Evolutionary conservation across 2,797 vertebrate species (phyloP), one percentile per base, ranked within the genome.

Genomic region (Helostoma temminkii): DNA sequence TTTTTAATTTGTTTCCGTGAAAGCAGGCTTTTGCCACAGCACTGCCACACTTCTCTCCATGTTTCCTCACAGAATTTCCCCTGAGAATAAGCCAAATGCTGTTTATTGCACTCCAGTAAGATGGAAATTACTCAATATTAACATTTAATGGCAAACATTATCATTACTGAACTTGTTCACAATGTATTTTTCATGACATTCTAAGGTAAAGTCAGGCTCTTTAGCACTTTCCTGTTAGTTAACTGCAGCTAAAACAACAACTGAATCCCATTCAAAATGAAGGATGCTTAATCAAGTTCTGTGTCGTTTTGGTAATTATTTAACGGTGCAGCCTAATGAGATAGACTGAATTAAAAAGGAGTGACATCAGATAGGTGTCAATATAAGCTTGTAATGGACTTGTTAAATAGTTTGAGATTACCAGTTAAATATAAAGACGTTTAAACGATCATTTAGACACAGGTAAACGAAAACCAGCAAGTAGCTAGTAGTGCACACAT

Each of bases 261-360:
- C 66, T 70, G 71, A 42, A 42, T 80, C 67, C 79, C 82, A 68
- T 74, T 80, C 67, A 79, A 73, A 87, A 87, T 65, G 36, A 37
- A 54, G 68, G 82, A 76, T 79, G 61, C 71, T 90, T 88, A 79
- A 90, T 90, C 86, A 82, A 85, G 74, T 67, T 78, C 77, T 76
- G 42, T 76, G 77, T 80, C 81, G 80, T 90, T 85, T 76, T 84
- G 74, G 79, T 89, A 89, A 91, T 93, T 92, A 92, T 88, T 88
- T 90, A 91, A 92, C 58, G 70, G 89, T 76, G 80, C 81, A 72
- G 81, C 59, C 80, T 90, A 91, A 93, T 92, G 87, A 88, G 88
- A 87, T 88, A 58, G 73, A 80, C 76, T 65, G 81, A 87, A 88
- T 92, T 92, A 92, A 88, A 89, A 83, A 83, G 69, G 79, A 83